Conservation (phyloP, 1,140 invertebrate genomes). For the Saxidomus purpurata region DNA sequence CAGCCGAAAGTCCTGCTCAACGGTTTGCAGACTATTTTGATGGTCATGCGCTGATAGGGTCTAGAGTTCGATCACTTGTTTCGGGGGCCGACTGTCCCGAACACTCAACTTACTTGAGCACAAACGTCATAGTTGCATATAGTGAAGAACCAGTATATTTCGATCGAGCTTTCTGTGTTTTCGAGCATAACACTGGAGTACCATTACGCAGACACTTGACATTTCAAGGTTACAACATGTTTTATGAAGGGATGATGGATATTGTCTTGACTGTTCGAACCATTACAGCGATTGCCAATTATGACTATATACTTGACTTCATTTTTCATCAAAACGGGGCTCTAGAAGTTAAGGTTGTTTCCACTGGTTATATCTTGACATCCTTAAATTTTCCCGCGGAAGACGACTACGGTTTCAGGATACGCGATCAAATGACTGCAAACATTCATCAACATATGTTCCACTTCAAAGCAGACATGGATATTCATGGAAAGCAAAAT, state of each 20-base stretch:
- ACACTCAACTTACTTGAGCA: constrained; percentile 66
- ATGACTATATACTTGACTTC: constrained; percentile 82
- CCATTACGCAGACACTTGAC: constrained; percentile 77
- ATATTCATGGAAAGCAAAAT: constrained; percentile 72
- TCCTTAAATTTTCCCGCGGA: constrained; percentile 49
- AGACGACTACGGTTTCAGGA: constrained; percentile 66
- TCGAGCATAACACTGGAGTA: constrained; percentile 79
- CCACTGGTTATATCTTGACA: constrained; percentile 74
- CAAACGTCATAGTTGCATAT: constrained; percentile 34
- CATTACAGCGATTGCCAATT: constrained; percentile 73
- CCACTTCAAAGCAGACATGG: constrained; percentile 77
- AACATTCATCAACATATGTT: constrained; percentile 78
- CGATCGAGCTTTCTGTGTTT: constrained; percentile 77
- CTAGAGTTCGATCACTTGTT: constrained; percentile 49
- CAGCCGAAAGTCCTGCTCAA: constrained; percentile 63
- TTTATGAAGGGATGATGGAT: constrained; percentile 72
- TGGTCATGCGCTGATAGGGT: constrained; percentile 64
- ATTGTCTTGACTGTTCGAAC: constrained; percentile 76
- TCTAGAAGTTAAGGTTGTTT: constrained; percentile 71
- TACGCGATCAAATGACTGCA: constrained; percentile 65
- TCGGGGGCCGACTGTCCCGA: constrained; percentile 75
- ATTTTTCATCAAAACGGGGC: constrained; percentile 80
- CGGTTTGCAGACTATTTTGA: constrained; percentile 72
- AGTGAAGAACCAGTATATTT: constrained; percentile 21
- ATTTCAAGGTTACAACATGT: constrained; percentile 17